Base-by-base conservation (phyloP, 2,888 invertebrate species). In the Drosophila sordidula region DNA sequence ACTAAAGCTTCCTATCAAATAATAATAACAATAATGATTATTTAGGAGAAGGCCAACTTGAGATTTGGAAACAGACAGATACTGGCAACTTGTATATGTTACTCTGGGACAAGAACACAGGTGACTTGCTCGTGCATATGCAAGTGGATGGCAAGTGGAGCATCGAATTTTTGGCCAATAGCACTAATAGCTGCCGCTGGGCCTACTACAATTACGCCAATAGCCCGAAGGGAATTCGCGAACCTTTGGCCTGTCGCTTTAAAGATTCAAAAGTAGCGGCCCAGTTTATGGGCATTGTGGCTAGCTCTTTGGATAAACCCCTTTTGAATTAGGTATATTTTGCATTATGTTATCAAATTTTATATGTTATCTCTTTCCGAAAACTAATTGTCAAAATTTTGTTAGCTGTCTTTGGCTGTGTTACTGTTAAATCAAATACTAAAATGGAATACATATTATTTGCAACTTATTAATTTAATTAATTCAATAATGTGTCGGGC, bases 171-270 rank as follows among this genome's bases (percentile, higher is more conserved):
- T 32, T 62, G 55, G 16, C 36, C 42, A 68, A 76, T 9, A 63
- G 50, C 14, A 45, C 6, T 2, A 55, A 61, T 11, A 69, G 62
- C n/a, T 83, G 78, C 34, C 45, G 34, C 1, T 79, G 84, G 78
- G 42, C 49, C 0, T 46, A 69, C 11, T 47, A 56, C 22, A 84
- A 79, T 36, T 70, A 68, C 29, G 79, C 74, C 6, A 59, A 47
- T 8, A n/a, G 54, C 1, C 45, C 47, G 14, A 32, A 50, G 14
- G 85, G 78, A n/a, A 52, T 41, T 5, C 56, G 59, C 6, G 68
- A 84, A 32, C 34, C 57, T 26, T 61, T 79, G 9, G 54, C 62
- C 32, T 80, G 64, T 63, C 67, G 54, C 12, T 84, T 79, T 29
- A 41, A 11, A 8, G 49, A 78, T 6, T 45, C 73, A 2, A 29